Evolutionary conservation across 2,888 invertebrate species (phyloP).

Genomic region (Operophtera brumata): DNA sequence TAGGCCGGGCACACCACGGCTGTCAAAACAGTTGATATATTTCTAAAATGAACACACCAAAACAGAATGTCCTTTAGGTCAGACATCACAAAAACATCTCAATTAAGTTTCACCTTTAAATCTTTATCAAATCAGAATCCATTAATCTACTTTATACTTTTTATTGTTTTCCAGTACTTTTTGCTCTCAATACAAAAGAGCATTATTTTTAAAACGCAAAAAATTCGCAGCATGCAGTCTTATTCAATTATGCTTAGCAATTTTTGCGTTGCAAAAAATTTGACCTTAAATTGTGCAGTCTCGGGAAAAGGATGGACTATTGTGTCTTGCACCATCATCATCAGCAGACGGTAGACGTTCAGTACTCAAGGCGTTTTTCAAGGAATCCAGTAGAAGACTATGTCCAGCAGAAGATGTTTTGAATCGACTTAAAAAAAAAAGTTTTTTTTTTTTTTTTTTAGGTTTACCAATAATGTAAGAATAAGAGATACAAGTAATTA

Average conservation of each 20-base stretch:
- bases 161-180: slow-evolving; percentile 14
- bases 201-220: slow-evolving; percentile 20
- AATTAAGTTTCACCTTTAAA: slow-evolving; percentile 20
- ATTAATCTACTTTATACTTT: slow-evolving; percentile 21
- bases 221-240: slow-evolving; percentile 32
- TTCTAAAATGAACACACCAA: not conserved
- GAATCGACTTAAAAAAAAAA: no score
- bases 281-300: slow-evolving; percentile 27
- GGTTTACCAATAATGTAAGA: no score
- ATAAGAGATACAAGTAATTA: no score
- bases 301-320: slow-evolving; percentile 3
- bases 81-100: slow-evolving; percentile 10
- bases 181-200: slow-evolving; percentile 21
- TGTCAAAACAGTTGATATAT: no score
- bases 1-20: no score
- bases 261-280: slow-evolving; percentile 24
- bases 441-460: no score
- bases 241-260: slow-evolving; percentile 24
- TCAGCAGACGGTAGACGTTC: not conserved
- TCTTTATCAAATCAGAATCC: slow-evolving; percentile 12
- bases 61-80: slow-evolving; percentile 16
- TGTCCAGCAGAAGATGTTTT: no score
- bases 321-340: not conserved
- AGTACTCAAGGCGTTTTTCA: no score
- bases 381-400: no score